phyloP scores from a whole-genome alignment of 2,113 vertebrate genomes.

The Salminus brasiliensis region DNA sequence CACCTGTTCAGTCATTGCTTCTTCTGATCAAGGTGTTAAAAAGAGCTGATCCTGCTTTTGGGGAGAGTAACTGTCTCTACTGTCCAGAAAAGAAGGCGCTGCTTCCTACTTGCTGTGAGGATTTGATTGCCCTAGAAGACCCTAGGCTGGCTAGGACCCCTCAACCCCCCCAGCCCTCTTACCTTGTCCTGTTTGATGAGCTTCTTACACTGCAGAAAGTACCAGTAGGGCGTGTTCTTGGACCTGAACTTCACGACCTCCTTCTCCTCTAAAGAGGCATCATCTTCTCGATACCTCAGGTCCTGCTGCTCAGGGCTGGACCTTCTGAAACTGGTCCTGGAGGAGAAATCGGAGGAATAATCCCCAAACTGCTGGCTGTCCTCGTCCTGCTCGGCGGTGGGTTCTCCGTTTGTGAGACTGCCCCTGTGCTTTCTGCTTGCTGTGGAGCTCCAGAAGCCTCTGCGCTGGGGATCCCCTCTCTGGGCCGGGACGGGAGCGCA shows the following conservation, averaged over 20 bases:
- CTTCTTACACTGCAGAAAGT: slow-evolving; percentile 87
- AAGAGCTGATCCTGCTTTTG: too few relatives aligned
- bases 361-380: slow-evolving; percentile 73
- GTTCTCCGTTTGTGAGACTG: neutral
- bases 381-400: neutral
- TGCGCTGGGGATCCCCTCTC: neutral
- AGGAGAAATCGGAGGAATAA: slow-evolving; percentile 65
- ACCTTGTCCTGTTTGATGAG: slow-evolving; percentile 89
- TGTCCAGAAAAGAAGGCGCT: too few relatives aligned
- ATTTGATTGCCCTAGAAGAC: too few relatives aligned
- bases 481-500: neutral
- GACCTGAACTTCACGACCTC: slow-evolving; percentile 36
- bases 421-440: too few relatives aligned
- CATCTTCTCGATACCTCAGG: slow-evolving; percentile 51
- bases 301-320: slow-evolving; percentile 68
- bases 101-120: too few relatives aligned
- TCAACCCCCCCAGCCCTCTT: too few relatives aligned
- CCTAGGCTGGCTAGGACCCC: too few relatives aligned
- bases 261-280: slow-evolving; percentile 58
- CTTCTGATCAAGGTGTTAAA: too few relatives aligned
- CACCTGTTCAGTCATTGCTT: too few relatives aligned
- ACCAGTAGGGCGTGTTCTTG: slow-evolving; percentile 88
- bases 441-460: too few relatives aligned
- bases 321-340: slow-evolving; percentile 80
- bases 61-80: too few relatives aligned